Base-by-base conservation (phyloP, 2,888 invertebrate genomes). In the Aricia artaxerxes region DNA sequence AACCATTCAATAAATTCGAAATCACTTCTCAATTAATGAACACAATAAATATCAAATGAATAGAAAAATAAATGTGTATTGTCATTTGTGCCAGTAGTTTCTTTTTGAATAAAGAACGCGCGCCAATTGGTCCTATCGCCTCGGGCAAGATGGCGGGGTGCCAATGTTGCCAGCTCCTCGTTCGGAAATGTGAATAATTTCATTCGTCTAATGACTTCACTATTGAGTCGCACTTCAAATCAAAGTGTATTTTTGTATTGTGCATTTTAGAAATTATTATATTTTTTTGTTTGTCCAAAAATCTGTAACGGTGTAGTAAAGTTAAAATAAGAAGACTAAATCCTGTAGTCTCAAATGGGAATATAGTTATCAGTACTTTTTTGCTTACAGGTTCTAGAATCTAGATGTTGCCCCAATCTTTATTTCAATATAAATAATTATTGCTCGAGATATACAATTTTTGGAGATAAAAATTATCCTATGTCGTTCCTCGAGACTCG, bases 91-190 rank as follows among this genome's bases (percentile, higher is more conserved):
- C 83, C 84, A 86, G 86, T 85, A 87, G 87, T 86, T 88, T 89
- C 83, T 83, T 85, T 92, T 90, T 89, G 87, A 91, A 92, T 91
- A 88, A 89, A 90, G 91, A 90, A 90, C 89, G 87, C 84, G 86
- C 88, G 86, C 87, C 88, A 88, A 93, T 92, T 92, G 92, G 92
- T 87, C 86, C 83, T 84, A 89, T 90, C 83, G 94, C 94, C 94
- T 85, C 87, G 82, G 93, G 94, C 93, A 85, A 90, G 88, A 90
- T 91, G 89, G 89, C 91, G 91, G 94, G 93, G 93, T 89, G 93
- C 89, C 91, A 89, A 87, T 89, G 90, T 89, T 90, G 89, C 89
- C 87, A 90, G 84, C 86, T 86, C 88, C 84, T 90, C 88, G 83
- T 84, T 88, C 92, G 93, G 92, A 94, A 93, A 92, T 91, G 88